phyloP scores from a whole-genome alignment of 2,888 invertebrate species.

The Ochlodes sylvanus region DNA sequence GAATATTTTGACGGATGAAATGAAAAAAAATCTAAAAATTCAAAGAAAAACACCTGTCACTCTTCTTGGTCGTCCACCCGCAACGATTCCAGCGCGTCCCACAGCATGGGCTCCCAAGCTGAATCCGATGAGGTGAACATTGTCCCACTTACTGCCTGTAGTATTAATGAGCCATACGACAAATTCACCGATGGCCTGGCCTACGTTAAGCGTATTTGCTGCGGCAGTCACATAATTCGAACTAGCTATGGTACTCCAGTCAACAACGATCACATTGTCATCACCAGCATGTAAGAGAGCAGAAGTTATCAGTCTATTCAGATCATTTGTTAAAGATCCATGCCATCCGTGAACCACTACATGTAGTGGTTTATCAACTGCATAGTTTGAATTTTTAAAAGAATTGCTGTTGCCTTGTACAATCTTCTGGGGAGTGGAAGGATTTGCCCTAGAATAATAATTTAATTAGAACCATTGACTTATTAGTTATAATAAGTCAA shows the following conservation, averaged over 20 bases:
- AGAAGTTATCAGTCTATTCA: conserved; percentile 52
- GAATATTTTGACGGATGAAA: no score
- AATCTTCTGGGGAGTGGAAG: conserved; percentile 51
- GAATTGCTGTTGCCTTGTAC: conserved; percentile 50
- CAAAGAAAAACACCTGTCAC: conserved; percentile 50
- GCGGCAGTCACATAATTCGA: conserved; percentile 44
- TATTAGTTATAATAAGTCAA: no score
- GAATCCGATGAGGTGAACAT: conserved; percentile 62
- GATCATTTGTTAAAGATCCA: conserved; percentile 47
- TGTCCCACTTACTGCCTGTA: conserved; percentile 55
- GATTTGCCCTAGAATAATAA: conserved; percentile 47
- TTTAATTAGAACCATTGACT: no score
- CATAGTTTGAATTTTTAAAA: conserved; percentile 55
- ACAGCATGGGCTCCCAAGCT: conserved; percentile 67
- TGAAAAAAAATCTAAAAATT: no score
- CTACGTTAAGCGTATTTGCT: conserved; percentile 45
- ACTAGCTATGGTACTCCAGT: conserved; percentile 54
- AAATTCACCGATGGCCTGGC: conserved; percentile 50
- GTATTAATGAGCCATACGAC: conserved; percentile 56
- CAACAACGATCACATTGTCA: conserved; percentile 59
- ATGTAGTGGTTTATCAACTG: conserved; percentile 49
- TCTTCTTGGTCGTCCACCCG: conserved; percentile 48
- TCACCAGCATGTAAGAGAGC: conserved; percentile 55
- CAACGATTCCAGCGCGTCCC: conserved; percentile 57
- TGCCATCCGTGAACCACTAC: conserved; percentile 62